These are phyloP conservation scores for Ptychadena robeensis DNA, from an alignment of 2,797 vertebrate species.

Conservation along the genomic window DNA sequence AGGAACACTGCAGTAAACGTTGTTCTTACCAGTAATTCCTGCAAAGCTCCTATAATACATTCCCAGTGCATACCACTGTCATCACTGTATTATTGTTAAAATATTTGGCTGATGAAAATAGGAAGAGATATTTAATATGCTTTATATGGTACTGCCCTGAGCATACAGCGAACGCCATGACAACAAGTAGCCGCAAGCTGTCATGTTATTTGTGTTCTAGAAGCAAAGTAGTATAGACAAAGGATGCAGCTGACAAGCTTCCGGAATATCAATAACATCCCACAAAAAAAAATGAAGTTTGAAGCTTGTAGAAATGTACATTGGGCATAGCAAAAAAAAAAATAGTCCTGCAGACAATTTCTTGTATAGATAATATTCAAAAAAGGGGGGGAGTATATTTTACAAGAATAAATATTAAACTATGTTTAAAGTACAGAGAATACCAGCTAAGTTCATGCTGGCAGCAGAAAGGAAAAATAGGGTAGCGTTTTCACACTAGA, in stretches of 20 bases:
- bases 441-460: not conserved
- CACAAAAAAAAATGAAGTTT: slow-evolving; percentile 63
- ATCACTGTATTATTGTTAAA: slow-evolving; percentile 69
- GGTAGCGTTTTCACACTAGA: not conserved
- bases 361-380: slow-evolving; percentile 10
- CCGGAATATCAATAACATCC: slow-evolving; percentile 67
- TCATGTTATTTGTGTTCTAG: slow-evolving; percentile 70
- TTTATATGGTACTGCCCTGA: slow-evolving; percentile 71
- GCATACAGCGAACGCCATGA: slow-evolving; percentile 68
- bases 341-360: slow-evolving; percentile 5
- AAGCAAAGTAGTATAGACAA: slow-evolving; percentile 67
- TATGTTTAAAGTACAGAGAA: not conserved
- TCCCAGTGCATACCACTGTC: slow-evolving; percentile 57
- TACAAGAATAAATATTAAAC: not conserved
- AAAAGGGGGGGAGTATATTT: not conserved
- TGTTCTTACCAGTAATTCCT: slow-evolving; percentile 38
- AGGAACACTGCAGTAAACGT: slow-evolving; percentile 65
- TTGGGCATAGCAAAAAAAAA: slow-evolving; percentile 26
- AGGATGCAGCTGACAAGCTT: slow-evolving; percentile 69
- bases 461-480: not conserved
- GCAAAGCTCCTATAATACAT: slow-evolving; percentile 39
- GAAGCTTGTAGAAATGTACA: slow-evolving; percentile 45
- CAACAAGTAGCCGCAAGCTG: slow-evolving; percentile 71
- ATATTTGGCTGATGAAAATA: slow-evolving; percentile 71
- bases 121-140: slow-evolving; percentile 68